Base-by-base conservation (phyloP, 2,113 vertebrate genomes). In the Piliocolobus tephrosceles region DNA sequence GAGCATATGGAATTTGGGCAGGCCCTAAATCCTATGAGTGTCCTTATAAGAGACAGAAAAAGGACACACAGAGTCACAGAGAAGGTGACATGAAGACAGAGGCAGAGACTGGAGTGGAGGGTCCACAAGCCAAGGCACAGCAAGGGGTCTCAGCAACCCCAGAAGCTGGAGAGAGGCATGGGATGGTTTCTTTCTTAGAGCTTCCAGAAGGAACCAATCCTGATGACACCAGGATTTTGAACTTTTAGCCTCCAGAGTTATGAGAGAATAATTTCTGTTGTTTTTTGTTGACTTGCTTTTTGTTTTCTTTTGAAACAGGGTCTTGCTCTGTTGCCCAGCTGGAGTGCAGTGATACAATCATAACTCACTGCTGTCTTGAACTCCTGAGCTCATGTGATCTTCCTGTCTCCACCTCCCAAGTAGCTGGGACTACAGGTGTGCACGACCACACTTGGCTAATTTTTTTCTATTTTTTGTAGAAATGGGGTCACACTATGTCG, bases 1-100 rank as follows among this genome's bases (percentile, higher is more conserved):
- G 76, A 90, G 4, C 32, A 6, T 3, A 0, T 27, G 32, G 1
- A 35, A 27, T 79, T 2, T 18, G 20, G 27, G 12, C 6, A 13
- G 57, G 22, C 7, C 20, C 32, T 30, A 43, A 45, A 18, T 82
- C 25, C 64, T 40, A 0, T 22, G 13, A 30, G 4, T 1, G 32
- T 75, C 58, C 35, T 55, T 17, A 3, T 18, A 32, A 78, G 81
- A 73, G 32, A 68, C 61, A 27, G 30, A 17, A 25, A 64, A 32
- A 9, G 20, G 17, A 14, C 47, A 45, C 30, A 8, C 8, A 83
- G 66, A 40, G 25, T 30, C 61, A 64, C 61, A 64, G 61, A 64
- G 27, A 43, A 52, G 89, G 2, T 2, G 3, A 6, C 1, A 3
- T 2, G 40, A 27, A 52, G 35, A 45, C 13, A 2, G 38, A n/a